Base-by-base conservation (phyloP, 2,113 vertebrate species). In the Solea solea region DNA sequence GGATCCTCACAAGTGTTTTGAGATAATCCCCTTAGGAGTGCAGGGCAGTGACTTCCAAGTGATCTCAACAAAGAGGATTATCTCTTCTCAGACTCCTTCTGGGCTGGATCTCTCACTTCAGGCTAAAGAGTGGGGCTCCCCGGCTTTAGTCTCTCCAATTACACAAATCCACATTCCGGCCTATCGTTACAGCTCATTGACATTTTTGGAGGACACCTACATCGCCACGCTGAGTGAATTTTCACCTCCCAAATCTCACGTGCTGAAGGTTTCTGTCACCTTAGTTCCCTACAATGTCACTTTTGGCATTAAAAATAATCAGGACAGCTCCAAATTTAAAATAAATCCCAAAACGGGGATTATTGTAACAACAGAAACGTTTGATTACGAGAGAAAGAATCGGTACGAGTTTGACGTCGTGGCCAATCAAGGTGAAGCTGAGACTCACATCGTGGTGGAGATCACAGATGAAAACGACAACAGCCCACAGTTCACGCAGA, bases 81-180 rank as follows among this genome's bases (percentile, higher is more conserved):
- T 93, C 70, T 98, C 96, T 97, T 75, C 91, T 53, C 88, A 95
- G 54, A 90, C 91, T 46, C 93, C 92, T 0, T 94, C 89, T 42
- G 98, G 98, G 56, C 91, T 97, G 61, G 98, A 99, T 91, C 89
- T 99, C 72, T 97, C 96, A 14, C 92, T 99, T 61, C 96, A 94
- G 89, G 97, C 95, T 46, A 95, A 93, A 90, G 95, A 96, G 72
- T 88, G 88, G 62, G 90, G 89, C 70, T 92, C 82, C 7, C 94
- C 95, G 15, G 86, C 93, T 61, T 76, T 93, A n/a, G 84, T 90
- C 71, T 96, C 96, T 39, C 86, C 90, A 57, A 13, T 95, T 81
- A 88, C 77, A 82, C 86, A 88, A 49, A 82, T 98, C 62, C 95
- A 97, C 52, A 86, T 99, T 63, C 94, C 95, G 0, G 65, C 95